Percentiles rank a stretch among this genome's conserved stretches.
phyloP scores from a whole-genome alignment of 2,888 invertebrate species.

The Noctua fimbriata region DNA sequence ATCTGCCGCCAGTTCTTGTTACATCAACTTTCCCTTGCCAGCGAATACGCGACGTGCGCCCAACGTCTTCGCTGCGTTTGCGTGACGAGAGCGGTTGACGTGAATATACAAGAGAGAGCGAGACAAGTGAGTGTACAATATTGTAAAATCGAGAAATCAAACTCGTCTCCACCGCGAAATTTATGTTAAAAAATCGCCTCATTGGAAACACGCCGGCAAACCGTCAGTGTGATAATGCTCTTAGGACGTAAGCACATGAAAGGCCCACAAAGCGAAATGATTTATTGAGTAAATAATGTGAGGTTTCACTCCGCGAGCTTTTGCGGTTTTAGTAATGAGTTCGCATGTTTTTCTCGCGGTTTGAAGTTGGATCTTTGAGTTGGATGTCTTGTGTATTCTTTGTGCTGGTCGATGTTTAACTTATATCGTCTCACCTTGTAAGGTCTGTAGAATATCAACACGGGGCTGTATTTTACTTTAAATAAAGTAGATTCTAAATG shows the following conservation, averaged over 20 bases:
- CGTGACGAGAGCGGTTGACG: not conserved
- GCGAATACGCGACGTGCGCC: not conserved
- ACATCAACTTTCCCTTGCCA: not conserved
- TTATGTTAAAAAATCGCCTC: not conserved
- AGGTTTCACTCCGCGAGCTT: slow-evolving; percentile 50
- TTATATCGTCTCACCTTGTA: too few species aligned
- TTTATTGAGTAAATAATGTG: slow-evolving; percentile 60
- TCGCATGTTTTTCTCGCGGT: slow-evolving; percentile 25
- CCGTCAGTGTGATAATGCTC: slow-evolving; percentile 4
- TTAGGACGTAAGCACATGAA: slow-evolving; percentile 50
- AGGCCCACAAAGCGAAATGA: slow-evolving; percentile 61
- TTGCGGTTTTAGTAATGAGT: slow-evolving; percentile 20
- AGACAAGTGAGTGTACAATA: not conserved
- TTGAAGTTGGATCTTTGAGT: slow-evolving; percentile 8
- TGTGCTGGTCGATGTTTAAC: not conserved
- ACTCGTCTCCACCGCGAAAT: not conserved
- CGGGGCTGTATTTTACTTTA: too few species aligned
- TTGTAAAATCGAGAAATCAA: not conserved
- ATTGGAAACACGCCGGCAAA: not conserved
- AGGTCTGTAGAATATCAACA: not conserved
- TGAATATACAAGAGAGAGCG: not conserved
- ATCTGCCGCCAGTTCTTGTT: not conserved
- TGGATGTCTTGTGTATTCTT: not conserved
- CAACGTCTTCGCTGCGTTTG: not conserved
- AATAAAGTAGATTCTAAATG: not conserved